phyloP scores from a whole-genome alignment of 2,113 vertebrate species.

The Harpagus bidentatus region DNA sequence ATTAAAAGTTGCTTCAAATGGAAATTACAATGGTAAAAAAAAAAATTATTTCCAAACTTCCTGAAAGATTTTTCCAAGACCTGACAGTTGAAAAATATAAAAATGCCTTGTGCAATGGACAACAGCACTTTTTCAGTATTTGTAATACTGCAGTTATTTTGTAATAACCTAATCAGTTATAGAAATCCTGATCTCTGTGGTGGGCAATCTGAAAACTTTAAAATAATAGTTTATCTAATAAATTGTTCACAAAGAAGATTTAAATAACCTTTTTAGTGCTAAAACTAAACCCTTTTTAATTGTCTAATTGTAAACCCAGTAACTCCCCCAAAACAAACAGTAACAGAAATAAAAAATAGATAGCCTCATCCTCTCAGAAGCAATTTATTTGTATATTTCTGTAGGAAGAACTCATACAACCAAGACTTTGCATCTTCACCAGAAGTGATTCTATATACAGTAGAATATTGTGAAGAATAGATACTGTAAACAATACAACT shows the following conservation, averaged over 20 bases:
- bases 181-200: background rate
- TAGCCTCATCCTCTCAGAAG: background rate
- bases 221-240: background rate
- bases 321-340: background rate
- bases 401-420: background rate
- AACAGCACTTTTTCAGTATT: background rate
- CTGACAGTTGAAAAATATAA: background rate
- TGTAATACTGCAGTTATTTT: background rate
- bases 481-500: background rate
- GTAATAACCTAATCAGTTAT: background rate
- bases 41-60: background rate
- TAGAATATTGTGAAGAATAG: background rate
- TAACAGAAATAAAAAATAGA: background rate
- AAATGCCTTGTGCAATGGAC: background rate
- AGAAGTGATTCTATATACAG: fast-evolving
- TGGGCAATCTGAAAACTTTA: background rate
- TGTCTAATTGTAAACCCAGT: background rate
- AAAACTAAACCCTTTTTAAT: background rate
- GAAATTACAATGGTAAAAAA: background rate
- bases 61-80: background rate
- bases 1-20: background rate
- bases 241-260: background rate
- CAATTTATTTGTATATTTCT: background rate
- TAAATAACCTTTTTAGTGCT: background rate
- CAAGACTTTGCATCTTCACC: background rate